Evolutionary conservation across 2,113 vertebrate genomes (phyloP).

Genomic region (Tauraco erythrolophus): DNA sequence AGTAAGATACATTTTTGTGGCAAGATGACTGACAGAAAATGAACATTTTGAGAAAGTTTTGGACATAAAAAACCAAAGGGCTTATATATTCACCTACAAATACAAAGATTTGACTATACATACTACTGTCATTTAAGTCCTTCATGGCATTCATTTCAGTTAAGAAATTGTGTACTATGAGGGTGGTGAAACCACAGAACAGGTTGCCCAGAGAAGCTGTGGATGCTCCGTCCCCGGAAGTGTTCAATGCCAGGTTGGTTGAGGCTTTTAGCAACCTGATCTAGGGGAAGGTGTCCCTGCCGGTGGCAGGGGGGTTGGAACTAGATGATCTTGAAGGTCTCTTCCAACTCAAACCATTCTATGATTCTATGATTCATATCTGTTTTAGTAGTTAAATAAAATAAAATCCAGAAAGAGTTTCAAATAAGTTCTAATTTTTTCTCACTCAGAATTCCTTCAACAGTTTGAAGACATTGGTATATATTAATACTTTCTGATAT

Average conservation of each 20-base stretch:
- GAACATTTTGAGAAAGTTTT: background rate
- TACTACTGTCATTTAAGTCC: background rate
- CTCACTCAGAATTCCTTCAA: background rate
- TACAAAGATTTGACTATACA: background rate
- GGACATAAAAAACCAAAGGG: background rate
- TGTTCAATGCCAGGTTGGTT: no score
- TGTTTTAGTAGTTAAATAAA: background rate
- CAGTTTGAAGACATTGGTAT: background rate
- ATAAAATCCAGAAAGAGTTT: background rate
- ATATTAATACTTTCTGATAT: background rate
- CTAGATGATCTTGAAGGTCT: no score
- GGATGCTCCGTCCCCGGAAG: no score
- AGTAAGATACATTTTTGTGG: background rate
- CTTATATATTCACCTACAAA: background rate
- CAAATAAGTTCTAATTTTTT: background rate
- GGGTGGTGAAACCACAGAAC: no score
- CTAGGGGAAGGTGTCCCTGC: no score
- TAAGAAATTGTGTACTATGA: no score
- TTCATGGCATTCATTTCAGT: background rate
- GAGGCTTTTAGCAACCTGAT: no score
- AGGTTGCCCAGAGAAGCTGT: no score
- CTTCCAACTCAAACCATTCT: no score
- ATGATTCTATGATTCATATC: background rate
- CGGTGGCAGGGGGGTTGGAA: no score
- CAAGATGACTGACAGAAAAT: background rate